Evolutionary conservation across 1,140 invertebrate genomes (phyloP).

Genomic region (Atta cephalotes): DNA sequence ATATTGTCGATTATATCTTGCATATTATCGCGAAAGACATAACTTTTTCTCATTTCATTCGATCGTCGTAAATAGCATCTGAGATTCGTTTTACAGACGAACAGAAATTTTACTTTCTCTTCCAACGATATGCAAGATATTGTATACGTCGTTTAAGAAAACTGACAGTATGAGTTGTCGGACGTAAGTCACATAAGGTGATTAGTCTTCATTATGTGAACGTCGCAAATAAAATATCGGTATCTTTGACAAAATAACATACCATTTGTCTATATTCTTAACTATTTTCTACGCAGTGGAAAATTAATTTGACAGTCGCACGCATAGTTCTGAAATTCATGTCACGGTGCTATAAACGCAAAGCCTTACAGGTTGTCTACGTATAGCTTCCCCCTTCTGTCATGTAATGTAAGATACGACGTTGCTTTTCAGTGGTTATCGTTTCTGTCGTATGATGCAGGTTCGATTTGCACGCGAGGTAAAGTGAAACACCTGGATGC

Average conservation of each 20-base stretch:
- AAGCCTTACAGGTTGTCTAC: constrained; percentile 36
- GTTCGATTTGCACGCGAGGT: constrained; percentile 60
- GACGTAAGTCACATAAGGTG: constrained; percentile 21
- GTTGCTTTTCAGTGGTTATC: constrained; percentile 46
- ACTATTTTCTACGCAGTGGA: constrained; percentile 7
- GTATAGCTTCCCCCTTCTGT: constrained; percentile 19
- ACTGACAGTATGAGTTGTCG: constrained; percentile 2
- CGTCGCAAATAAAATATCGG: background rate
- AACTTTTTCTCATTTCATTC: constrained; percentile 16
- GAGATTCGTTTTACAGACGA: constrained; percentile 11
- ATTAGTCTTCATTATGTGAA: constrained; percentile 14
- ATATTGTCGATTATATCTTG: constrained; percentile 15
- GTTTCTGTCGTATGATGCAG: constrained; percentile 46
- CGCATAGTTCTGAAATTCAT: constrained; percentile 51
- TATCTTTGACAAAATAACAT: background rate
- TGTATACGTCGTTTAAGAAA: background rate
- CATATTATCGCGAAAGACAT: background rate
- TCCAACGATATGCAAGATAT: constrained; percentile 5
- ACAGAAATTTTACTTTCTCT: constrained; percentile 9
- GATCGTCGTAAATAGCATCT: background rate
- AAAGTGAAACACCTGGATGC: constrained; percentile 62
- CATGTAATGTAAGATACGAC: constrained; percentile 29
- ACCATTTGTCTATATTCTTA: constrained; percentile 7
- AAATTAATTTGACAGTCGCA: constrained; percentile 57
- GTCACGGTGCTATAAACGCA: constrained; percentile 32